Percentiles rank a stretch among this genome's conserved stretches.
Evolutionary conservation across 1,140 invertebrate genomes (phyloP).

Genomic region (Lucilia cuprina): DNA sequence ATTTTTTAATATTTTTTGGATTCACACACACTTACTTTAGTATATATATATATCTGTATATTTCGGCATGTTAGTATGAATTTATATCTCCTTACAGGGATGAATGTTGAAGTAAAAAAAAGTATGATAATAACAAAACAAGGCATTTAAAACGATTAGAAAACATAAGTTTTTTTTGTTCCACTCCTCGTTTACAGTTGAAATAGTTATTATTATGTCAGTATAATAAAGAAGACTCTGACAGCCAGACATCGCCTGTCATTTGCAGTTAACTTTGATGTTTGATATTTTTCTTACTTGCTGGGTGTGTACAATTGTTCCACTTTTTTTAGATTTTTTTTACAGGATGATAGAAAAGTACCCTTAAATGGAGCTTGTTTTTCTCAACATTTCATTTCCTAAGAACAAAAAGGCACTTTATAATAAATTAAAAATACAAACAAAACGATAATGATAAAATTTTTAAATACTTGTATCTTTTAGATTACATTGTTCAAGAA

Average conservation of each 20-base stretch:
- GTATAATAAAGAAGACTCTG: background rate
- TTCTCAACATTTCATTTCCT: too few species aligned
- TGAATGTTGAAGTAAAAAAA: background rate
- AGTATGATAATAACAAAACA: background rate
- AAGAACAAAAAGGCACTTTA: too few species aligned
- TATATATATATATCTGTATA: too few species aligned
- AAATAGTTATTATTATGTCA: conserved; percentile 16
- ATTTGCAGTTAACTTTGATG: conserved; percentile 26
- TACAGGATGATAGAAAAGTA: too few species aligned
- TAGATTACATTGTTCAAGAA: too few species aligned
- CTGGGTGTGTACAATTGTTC: background rate
- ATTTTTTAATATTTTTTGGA: background rate
- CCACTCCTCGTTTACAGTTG: background rate
- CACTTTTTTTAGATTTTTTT: too few species aligned
- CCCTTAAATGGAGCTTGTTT: too few species aligned
- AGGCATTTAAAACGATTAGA: background rate
- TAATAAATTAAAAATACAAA: too few species aligned
- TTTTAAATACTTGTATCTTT: too few species aligned
- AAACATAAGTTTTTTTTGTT: conserved; percentile 6
- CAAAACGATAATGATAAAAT: too few species aligned
- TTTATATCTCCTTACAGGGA: background rate
- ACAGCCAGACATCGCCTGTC: background rate
- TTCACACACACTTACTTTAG: too few species aligned
- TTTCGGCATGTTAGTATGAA: background rate
- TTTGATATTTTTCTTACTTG: background rate